Evolutionary conservation across 2,113 vertebrate genomes (phyloP).

Genomic region (Percopsis transmontana): DNA sequence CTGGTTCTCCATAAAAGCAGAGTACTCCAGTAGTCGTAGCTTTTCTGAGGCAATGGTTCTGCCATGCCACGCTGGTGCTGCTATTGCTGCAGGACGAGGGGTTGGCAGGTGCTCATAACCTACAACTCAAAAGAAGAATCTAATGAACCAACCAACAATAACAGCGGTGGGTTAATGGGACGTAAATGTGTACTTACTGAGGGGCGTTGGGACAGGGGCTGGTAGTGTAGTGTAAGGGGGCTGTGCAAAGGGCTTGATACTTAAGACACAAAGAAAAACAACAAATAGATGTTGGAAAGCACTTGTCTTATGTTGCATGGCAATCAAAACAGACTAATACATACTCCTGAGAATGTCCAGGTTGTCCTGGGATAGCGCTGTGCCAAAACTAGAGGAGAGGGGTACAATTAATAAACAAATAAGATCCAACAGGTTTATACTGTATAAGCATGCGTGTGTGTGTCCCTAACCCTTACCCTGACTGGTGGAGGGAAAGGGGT

Average conservation of each 20-base stretch:
- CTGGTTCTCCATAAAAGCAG: slow-evolving; percentile 93
- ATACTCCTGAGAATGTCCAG: slow-evolving; percentile 98
- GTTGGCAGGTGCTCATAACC: slow-evolving; percentile 89
- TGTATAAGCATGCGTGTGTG: slow-evolving; percentile 7
- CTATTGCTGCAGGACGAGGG: slow-evolving; percentile 84
- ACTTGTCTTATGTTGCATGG: not conserved
- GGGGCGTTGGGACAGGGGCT: slow-evolving; percentile 84
- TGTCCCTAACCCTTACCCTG: slow-evolving; percentile 84
- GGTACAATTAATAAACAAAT: not conserved
- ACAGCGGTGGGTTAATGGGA: not conserved
- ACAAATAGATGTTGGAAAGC: not conserved
- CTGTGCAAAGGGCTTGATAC: slow-evolving; percentile 97
- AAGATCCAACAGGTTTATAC: not conserved
- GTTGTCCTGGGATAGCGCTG: slow-evolving; percentile 90
- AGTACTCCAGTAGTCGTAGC: slow-evolving; percentile 91
- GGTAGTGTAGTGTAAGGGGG: slow-evolving; percentile 88
- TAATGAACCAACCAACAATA: not conserved
- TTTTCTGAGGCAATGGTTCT: slow-evolving; percentile 91
- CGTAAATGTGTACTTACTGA: slow-evolving; percentile 81
- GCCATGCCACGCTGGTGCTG: slow-evolving; percentile 92
- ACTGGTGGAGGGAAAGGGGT: slow-evolving; percentile 89
- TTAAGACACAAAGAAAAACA: slow-evolving; percentile 56
- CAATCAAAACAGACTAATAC: slow-evolving; percentile 55
- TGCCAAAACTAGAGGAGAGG: slow-evolving; percentile 86
- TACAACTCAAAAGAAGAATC: slow-evolving; percentile 47